Percentiles rank a stretch among this genome's conserved stretches.
Evolutionary conservation across 2,113 vertebrate genomes (phyloP).

Genomic region (Pterocles burchelli): DNA sequence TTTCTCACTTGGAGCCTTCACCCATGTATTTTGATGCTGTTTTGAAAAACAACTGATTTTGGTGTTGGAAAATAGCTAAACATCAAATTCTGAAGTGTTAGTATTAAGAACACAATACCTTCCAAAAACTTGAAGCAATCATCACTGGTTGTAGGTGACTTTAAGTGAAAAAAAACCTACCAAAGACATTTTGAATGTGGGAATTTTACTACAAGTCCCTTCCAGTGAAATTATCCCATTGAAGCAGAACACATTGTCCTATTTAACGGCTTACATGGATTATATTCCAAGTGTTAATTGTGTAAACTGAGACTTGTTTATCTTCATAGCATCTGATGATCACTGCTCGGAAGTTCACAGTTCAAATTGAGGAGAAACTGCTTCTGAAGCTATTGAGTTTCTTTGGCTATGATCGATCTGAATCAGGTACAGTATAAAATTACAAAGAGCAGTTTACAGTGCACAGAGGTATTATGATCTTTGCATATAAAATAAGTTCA

Average conservation of each 20-base stretch:
- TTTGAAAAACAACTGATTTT: neutral
- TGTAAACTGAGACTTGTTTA: conserved; percentile 50
- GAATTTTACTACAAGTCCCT: neutral
- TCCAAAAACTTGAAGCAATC: neutral
- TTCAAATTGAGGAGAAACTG: conserved; percentile 96
- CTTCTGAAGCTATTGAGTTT: conserved; percentile 93
- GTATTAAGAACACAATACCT: neutral
- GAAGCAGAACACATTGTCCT: neutral
- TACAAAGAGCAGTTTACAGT: neutral
- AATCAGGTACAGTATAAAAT: conserved; percentile 78
- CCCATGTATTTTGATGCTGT: neutral
- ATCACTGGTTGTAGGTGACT: neutral
- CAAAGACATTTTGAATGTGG: neutral
- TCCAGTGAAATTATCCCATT: neutral
- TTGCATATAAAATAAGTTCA: neutral
- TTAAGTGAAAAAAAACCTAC: neutral
- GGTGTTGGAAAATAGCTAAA: neutral
- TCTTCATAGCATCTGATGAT: conserved; percentile 90
- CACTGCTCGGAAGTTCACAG: conserved; percentile 89
- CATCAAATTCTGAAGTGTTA: neutral
- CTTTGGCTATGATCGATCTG: conserved; percentile 89
- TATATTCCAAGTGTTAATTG: neutral
- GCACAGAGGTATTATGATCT: neutral
- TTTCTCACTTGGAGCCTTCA: neutral
- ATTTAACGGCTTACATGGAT: neutral